Base-by-base conservation (phyloP, 2,888 invertebrate species). In the Pheosia gnoma region DNA sequence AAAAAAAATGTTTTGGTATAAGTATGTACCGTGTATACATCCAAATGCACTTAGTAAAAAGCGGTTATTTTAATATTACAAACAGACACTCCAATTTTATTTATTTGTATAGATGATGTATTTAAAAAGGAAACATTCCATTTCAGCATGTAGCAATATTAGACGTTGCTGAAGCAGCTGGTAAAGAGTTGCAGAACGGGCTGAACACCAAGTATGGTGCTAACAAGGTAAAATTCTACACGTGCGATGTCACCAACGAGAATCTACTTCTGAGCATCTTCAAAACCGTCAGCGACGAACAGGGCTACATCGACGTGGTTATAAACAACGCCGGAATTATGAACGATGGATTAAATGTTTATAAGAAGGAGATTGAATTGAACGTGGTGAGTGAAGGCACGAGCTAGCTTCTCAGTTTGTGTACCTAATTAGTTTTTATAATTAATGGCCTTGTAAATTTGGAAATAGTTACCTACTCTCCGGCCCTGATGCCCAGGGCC, bases 191-290 rank as follows among this genome's bases (percentile, higher is more conserved):
- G 4, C 77, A 83, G 74, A 68, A 74, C 3, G 84, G 85, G 63
- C 56, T 86, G 9, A 82, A 80, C 57, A 9, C 59, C 0, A 81
- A 82, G 67, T 63, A 83, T 64, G 85, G 86, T 0, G 53, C 52
- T 0, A 70, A 78, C 10, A 83, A 74, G 60, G 75, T 77, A 0
- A 80, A 80, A 53, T 87, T 86, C 63, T 73, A 80, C 58, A 80
- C 80, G 60, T 82, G 84, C 56, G 88, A 88, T 54, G 81, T 86
- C 25, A 78, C 83, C 0, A 74, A 77, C 11, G 78, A 81, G 1
- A 80, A 81, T 1, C 63, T 74, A 36, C 65, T 82, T 4, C 57
- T 67, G 3, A 61, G 49, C 5, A 69, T 68, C 0, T 79, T 71
- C 56, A 66, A 77, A 1, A 47, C 60, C 0, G 70, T 76, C 0